Conservation (phyloP, 92 coral and sea anemone genomes). For the Parazoanthus atlanticus region DNA sequence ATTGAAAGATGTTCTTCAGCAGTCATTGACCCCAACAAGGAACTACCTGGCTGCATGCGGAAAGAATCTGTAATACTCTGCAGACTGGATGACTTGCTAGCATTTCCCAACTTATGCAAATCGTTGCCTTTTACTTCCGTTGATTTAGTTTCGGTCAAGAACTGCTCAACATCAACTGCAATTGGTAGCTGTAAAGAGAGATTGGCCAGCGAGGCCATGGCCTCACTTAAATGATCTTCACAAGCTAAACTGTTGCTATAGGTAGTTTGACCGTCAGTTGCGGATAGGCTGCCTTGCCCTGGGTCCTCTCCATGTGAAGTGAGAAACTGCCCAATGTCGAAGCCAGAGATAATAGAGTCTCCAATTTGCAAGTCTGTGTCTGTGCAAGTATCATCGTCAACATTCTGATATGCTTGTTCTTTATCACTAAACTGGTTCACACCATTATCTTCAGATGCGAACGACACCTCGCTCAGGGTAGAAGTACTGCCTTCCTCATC, state of each 20-base stretch:
- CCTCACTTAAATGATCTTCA: slow-evolving; percentile 15
- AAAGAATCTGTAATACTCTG: neutral
- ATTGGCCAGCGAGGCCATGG: slow-evolving; percentile 17
- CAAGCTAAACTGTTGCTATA: neutral
- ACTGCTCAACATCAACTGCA: slow-evolving; percentile 14
- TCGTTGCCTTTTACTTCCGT: neutral
- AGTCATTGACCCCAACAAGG: slow-evolving; percentile 10
- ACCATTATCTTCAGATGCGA: slow-evolving; percentile 10
- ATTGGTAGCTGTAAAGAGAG: slow-evolving; percentile 14
- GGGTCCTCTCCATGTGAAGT: neutral
- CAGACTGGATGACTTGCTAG: neutral
- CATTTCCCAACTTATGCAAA: neutral
- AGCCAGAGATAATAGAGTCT: slow-evolving; percentile 8
- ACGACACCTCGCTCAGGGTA: slow-evolving; percentile 1
- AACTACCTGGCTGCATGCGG: neutral
- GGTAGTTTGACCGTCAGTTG: neutral
- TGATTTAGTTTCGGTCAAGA: neutral
- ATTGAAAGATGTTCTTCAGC: slow-evolving; percentile 39
- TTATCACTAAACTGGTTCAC: neutral
- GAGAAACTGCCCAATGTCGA: slow-evolving; percentile 23
- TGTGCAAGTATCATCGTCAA: neutral
- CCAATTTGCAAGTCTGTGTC: neutral
- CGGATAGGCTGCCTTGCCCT: neutral
- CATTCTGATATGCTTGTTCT: neutral
- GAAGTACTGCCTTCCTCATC: slow-evolving; percentile 10